Conservation (phyloP, 2,888 invertebrate species). For the Euproctis similis region DNA sequence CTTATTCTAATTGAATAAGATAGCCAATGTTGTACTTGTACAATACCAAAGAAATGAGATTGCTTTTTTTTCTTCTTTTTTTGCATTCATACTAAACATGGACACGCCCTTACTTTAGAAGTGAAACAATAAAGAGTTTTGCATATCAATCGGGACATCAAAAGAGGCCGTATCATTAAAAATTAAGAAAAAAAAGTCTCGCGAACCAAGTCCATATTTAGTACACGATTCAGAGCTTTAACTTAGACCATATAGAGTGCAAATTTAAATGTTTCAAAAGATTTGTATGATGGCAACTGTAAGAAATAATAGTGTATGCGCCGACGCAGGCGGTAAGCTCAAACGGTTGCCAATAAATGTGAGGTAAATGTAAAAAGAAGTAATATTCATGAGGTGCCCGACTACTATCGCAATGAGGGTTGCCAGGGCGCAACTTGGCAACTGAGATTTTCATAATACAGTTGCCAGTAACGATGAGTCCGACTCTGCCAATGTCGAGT, state of each 20-base stretch:
- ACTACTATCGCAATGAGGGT: slow-evolving; percentile 31
- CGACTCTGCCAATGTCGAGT: no score
- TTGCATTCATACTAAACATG: slow-evolving; percentile 6
- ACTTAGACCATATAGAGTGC: slow-evolving; percentile 8
- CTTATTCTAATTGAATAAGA: no score
- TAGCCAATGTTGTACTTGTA: no score
- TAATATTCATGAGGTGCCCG: slow-evolving; percentile 56
- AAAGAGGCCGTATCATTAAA: slow-evolving; percentile 56
- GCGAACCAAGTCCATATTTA: slow-evolving; percentile 12
- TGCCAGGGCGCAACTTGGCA: slow-evolving; percentile 11
- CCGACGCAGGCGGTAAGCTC: slow-evolving; percentile 48
- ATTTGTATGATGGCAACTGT: slow-evolving; percentile 15
- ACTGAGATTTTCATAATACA: no score
- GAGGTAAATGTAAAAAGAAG: slow-evolving; percentile 52
- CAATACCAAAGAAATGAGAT: no score
- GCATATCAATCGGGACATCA: slow-evolving; percentile 65
- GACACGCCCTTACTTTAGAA: slow-evolving; percentile 24
- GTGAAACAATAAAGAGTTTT: slow-evolving; percentile 54
- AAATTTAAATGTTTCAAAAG: slow-evolving; percentile 9
- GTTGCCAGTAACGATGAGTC: no score
- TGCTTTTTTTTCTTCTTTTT: no score
- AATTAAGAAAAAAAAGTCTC: slow-evolving; percentile 31
- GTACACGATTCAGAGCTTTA: slow-evolving; percentile 9
- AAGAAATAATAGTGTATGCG: slow-evolving; percentile 30
- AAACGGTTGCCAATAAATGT: slow-evolving; percentile 54